A percentile compares a stretch with the other conserved stretches of the same genome.
phyloP scores from a whole-genome alignment of 1,140 invertebrate genomes.

The Zaprionus gabonicus region DNA sequence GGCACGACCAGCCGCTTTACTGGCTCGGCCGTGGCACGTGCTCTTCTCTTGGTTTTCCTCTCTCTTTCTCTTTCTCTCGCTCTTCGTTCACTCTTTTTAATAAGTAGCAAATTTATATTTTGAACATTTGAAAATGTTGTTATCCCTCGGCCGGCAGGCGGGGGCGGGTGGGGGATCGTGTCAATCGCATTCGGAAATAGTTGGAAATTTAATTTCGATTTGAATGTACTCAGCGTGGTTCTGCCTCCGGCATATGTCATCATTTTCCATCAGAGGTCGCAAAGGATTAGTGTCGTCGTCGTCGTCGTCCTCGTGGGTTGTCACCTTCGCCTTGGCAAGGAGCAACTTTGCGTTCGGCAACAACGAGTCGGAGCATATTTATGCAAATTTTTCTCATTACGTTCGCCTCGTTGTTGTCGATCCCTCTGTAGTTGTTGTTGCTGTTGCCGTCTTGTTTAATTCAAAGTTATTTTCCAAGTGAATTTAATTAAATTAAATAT shows the following conservation, averaged over 20 bases:
- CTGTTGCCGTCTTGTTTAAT: conserved; percentile 53
- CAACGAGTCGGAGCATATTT: conserved; percentile 69
- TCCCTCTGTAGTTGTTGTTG: conserved; percentile 33
- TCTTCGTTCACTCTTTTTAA: conserved; percentile 42
- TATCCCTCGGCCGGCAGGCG: conserved; percentile 43
- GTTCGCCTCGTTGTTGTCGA: conserved; percentile 31
- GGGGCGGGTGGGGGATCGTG: neutral
- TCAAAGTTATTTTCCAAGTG: conserved; percentile 79
- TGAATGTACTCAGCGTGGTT: conserved; percentile 31
- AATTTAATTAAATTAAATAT: conserved; percentile 83
- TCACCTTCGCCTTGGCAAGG: conserved; percentile 46
- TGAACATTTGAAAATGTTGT: conserved; percentile 78
- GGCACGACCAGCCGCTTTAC: conserved; percentile 51
- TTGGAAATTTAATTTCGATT: conserved; percentile 72
- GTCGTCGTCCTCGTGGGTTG: conserved; percentile 10
- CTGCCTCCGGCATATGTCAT: conserved; percentile 64
- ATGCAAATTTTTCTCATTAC: conserved; percentile 82
- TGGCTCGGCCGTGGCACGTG: conserved; percentile 71
- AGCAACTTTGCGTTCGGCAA: conserved; percentile 61
- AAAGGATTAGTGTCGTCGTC: conserved; percentile 66
- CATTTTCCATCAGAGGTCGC: conserved; percentile 52
- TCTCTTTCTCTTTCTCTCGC: conserved; percentile 15
- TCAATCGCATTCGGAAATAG: conserved; percentile 34
- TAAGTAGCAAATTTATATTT: conserved; percentile 74
- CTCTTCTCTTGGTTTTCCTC: conserved; percentile 48